Evolutionary conservation across 2,797 vertebrate species (phyloP).

Genomic region (Liasis olivaceus): DNA sequence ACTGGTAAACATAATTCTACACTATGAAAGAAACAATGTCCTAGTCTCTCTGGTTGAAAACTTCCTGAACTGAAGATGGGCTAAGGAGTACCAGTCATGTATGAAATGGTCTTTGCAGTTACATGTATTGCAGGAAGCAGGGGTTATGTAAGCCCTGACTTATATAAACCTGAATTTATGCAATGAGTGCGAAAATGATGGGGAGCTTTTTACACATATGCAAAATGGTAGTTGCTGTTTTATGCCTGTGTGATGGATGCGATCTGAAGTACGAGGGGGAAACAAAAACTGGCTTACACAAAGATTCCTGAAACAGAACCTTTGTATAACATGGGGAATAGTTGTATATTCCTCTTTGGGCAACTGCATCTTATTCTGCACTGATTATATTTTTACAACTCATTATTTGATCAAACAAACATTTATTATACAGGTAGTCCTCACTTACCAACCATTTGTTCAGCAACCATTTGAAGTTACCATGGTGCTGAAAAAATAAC

Average conservation of each 20-base stretch:
- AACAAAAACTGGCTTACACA: too few species aligned
- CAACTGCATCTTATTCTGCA: background rate
- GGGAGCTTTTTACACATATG: background rate
- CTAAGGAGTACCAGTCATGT: background rate
- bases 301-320: too few species aligned
- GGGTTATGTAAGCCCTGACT: background rate
- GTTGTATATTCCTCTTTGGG: too few species aligned
- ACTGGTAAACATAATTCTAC: background rate
- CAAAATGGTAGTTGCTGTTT: background rate
- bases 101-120: background rate
- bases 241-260: background rate
- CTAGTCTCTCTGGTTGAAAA: background rate
- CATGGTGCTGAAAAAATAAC: background rate
- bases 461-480: too few species aligned
- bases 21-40: background rate
- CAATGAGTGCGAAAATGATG: background rate
- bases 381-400: background rate
- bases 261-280: background rate
- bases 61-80: background rate
- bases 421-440: background rate
- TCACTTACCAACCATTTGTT: too few species aligned
- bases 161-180: background rate
- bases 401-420: fast-evolving
- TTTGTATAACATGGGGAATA: too few species aligned
- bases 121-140: background rate